Percentiles rank a stretch among this genome's conserved stretches.
These are phyloP conservation scores for Caenorhabditis auriculariae DNA, from an alignment of 2,888 invertebrate genomes.

Conservation along the genomic window DNA sequence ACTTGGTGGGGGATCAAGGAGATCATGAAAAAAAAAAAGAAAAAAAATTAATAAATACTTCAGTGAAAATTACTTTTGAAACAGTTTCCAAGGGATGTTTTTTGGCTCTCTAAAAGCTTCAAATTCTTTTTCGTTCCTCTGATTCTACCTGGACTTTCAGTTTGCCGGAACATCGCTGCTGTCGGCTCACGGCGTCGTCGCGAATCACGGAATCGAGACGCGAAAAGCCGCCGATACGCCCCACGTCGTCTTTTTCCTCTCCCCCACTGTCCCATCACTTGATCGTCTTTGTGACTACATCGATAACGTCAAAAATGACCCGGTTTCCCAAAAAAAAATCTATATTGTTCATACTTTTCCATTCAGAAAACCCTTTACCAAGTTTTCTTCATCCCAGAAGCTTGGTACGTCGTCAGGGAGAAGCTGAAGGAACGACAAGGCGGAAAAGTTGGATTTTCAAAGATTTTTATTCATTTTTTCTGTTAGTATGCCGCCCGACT, in stretches of 20 bases:
- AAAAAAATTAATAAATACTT: too few relatives aligned
- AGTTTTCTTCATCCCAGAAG: slow-evolving; percentile 49
- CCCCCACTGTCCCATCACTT: slow-evolving; percentile 30
- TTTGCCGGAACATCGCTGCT: slow-evolving; percentile 27
- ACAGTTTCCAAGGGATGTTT: too few relatives aligned
- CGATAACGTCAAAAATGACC: slow-evolving; percentile 22
- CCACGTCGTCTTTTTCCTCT: slow-evolving; percentile 35
- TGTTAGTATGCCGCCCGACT: slow-evolving; percentile 39
- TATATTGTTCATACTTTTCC: not conserved
- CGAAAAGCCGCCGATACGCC: slow-evolving; percentile 11
- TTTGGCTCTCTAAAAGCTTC: slow-evolving; percentile 1
- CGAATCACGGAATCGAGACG: slow-evolving; percentile 25
- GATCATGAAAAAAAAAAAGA: not conserved
- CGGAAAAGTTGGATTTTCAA: slow-evolving; percentile 19
- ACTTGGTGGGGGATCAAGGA: slow-evolving; percentile 38
- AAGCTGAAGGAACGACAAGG: slow-evolving; percentile 29
- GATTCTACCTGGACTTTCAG: slow-evolving; percentile 10
- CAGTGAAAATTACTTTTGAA: too few relatives aligned
- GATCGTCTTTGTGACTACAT: slow-evolving; percentile 36
- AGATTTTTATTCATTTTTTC: slow-evolving; percentile 8
- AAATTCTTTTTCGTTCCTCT: not conserved
- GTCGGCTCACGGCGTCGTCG: slow-evolving; percentile 27
- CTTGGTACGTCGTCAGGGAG: slow-evolving; percentile 45
- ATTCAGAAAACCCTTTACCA: slow-evolving; percentile 42
- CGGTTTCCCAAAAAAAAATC: slow-evolving; percentile 5